Percentiles rank a stretch among this genome's conserved stretches.
Evolutionary conservation across 2,888 invertebrate species (phyloP).

Genomic region (Limnephilus rhombicus): DNA sequence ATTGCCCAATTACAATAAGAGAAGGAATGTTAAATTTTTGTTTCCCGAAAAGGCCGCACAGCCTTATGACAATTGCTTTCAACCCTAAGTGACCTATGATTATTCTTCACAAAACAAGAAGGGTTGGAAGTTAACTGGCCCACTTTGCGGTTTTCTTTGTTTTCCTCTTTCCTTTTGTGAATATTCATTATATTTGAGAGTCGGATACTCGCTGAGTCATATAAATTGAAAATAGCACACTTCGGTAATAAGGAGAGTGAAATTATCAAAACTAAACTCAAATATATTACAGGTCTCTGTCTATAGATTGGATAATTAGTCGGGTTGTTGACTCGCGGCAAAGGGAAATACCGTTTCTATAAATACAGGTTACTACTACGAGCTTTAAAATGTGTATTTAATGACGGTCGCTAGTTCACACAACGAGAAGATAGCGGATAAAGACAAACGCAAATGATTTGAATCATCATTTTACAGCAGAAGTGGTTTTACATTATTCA

Average conservation of each 20-base stretch:
- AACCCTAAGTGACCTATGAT: slow-evolving; percentile 60
- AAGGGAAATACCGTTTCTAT: neutral
- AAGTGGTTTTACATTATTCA: slow-evolving; percentile 38
- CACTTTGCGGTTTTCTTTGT: slow-evolving; percentile 62
- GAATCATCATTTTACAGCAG: neutral
- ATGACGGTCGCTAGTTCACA: neutral
- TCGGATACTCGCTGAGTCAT: slow-evolving; percentile 40
- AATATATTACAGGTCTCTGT: neutral
- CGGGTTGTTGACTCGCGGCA: neutral
- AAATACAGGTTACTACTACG: neutral
- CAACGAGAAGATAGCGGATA: neutral
- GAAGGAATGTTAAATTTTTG: slow-evolving; percentile 61
- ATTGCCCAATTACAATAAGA: slow-evolving; percentile 57
- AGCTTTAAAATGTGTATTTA: neutral
- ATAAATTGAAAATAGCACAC: slow-evolving; percentile 20
- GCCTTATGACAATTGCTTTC: slow-evolving; percentile 61
- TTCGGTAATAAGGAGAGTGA: neutral
- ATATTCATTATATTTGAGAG: slow-evolving; percentile 38
- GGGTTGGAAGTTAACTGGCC: slow-evolving; percentile 61
- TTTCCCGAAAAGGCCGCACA: slow-evolving; percentile 48
- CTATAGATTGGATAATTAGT: neutral
- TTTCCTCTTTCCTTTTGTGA: slow-evolving; percentile 35
- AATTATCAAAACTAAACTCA: neutral
- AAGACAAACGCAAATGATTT: slow-evolving; percentile 15
- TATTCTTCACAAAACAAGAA: slow-evolving; percentile 59